Base-by-base conservation (phyloP, 1,140 invertebrate genomes). In the Camponotus pennsylvanicus region DNA sequence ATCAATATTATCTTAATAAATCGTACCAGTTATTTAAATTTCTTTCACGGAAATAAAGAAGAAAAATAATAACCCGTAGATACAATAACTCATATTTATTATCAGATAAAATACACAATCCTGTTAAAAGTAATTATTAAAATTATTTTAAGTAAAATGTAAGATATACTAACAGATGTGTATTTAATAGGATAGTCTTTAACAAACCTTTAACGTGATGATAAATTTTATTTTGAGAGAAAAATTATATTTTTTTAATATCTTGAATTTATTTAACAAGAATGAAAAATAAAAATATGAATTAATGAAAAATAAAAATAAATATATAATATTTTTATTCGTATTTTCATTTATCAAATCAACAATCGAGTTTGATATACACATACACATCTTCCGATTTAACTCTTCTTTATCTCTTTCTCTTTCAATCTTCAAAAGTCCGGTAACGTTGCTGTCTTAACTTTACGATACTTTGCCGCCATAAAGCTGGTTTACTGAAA, bases 401-500 rank as follows among this genome's bases (percentile, higher is more conserved):
- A 13, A 11, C 6, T 27, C 27, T 82, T 78, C 70, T 82, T 69
- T 52, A 64, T 82, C 52, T 59, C 40, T 21, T 13, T 5, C n/a
- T 59, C 9, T 85, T 78, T 87, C 49, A 55, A 52, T 76, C 71
- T 42, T 73, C 59, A 37, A 82, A 82, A 66, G 82, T 63, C 32
- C 77, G 77, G 34, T 64, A 67, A 63, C 66, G 87, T 89, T 67
- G 71, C 42, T 86, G 84, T 73, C 78, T 89, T 89, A 91, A 86
- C 78, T 91, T 91, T 90, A 89, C 84, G 86, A 91, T 86, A 63
- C 49, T 76, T 83, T 73, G 84, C 83, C 87, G 76, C 92, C 88
- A 91, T 93, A 93, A 94, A 93, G 87, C 88, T 88, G 90, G 89
- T 92, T 89, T 92, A 92, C 88, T 91, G 92, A 93, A 93, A 93